phyloP scores from a whole-genome alignment of 2,113 vertebrate genomes.

The pig (Sus scrofa) region T2T-Sscrofa CM000814.6:100543501-100544000 shows the following conservation, averaged over 20 bases:
- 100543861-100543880: constrained; percentile 20
- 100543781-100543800: not conserved
- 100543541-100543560: constrained; percentile 20
- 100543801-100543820: not conserved
- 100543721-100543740: constrained; percentile 48
- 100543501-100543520: not conserved
- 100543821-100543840: not conserved
- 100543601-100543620: not conserved
- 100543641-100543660: constrained; percentile 36
- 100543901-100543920: constrained; percentile 25
- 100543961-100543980: not conserved
- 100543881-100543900: constrained; percentile 45
- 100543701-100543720: not conserved
- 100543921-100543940: not conserved
- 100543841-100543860: not conserved
- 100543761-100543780: constrained; percentile 35
- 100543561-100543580: not conserved
- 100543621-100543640: not conserved
- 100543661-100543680: not conserved
- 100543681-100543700: constrained; percentile 45
- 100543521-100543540: not conserved
- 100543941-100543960: not conserved
- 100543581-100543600: not conserved
- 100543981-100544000: constrained; percentile 32
- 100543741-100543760: constrained; percentile 17